A percentile compares a stretch with the other conserved stretches of the same genome.
phyloP scores from a whole-genome alignment of 2,113 vertebrate species.

The Verasper variegatus region DNA sequence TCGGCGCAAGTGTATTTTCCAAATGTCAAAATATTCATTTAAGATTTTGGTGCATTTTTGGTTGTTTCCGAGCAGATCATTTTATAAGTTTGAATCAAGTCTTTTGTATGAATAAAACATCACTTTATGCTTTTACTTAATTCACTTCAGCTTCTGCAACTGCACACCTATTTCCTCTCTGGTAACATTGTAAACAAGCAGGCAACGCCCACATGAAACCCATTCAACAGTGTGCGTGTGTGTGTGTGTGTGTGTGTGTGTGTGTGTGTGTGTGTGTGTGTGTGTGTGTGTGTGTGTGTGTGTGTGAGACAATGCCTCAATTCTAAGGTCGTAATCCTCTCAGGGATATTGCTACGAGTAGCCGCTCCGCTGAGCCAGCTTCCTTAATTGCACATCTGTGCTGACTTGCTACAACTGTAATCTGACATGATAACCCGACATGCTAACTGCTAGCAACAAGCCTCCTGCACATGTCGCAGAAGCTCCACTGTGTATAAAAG shows the following conservation, averaged over 20 bases:
- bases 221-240: constrained; percentile 19
- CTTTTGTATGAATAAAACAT: neutral
- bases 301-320: constrained; percentile 56
- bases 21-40: neutral
- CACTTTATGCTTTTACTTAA: neutral
- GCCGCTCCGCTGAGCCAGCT: constrained; percentile 59
- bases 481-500: constrained; percentile 24
- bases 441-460: constrained; percentile 49
- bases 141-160: constrained; percentile 19
- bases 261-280: constrained; percentile 11
- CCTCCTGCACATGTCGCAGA: neutral
- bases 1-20: neutral
- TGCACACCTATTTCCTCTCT: constrained; percentile 7
- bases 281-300: constrained; percentile 25
- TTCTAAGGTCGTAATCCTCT: constrained; percentile 70
- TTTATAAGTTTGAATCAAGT: constrained; percentile 1
- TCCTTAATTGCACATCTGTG: constrained; percentile 78
- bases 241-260: constrained; percentile 26
- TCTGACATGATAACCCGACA: constrained; percentile 65
- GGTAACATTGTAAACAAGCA: constrained; percentile 40
- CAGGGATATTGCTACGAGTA: constrained; percentile 66
- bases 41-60: neutral
- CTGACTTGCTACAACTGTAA: constrained; percentile 68
- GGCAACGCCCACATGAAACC: neutral
- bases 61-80: neutral